Evolutionary conservation across 2,797 vertebrate species (phyloP).

Genomic region (Geotrypetes seraphini): DNA sequence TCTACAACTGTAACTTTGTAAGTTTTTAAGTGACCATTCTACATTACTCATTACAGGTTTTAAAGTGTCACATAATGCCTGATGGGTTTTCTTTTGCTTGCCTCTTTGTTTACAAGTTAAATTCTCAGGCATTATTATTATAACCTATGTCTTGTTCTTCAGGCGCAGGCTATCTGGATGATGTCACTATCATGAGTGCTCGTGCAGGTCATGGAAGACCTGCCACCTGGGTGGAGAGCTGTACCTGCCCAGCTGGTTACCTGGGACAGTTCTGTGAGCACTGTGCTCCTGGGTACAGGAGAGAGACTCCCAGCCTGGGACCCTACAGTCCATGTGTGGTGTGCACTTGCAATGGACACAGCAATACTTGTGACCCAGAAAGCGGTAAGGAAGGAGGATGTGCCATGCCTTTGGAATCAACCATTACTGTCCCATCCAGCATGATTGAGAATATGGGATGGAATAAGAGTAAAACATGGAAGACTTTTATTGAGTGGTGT

Average conservation of each 20-base stretch:
- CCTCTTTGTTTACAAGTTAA: no score
- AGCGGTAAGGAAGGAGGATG: constrained; percentile 52
- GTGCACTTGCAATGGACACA: constrained; percentile 83
- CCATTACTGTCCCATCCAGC: no score
- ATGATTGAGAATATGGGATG: no score
- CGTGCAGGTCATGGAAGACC: constrained; percentile 57
- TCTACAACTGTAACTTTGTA: no score
- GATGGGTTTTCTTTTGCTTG: no score
- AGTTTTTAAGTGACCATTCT: no score
- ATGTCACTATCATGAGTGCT: constrained; percentile 72
- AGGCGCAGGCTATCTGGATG: constrained; percentile 86
- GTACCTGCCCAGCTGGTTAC: constrained; percentile 81
- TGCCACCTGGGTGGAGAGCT: constrained; percentile 83
- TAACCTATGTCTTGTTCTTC: background rate
- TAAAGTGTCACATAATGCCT: no score
- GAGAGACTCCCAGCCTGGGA: constrained; percentile 60
- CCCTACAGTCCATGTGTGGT: constrained; percentile 82
- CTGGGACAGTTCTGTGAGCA: constrained; percentile 85
- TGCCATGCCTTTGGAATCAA: no score
- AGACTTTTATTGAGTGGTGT: no score
- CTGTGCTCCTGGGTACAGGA: constrained; percentile 76
- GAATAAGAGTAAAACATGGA: background rate
- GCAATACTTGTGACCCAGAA: constrained; percentile 70
- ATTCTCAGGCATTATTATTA: no score
- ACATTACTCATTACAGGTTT: no score